Base-by-base conservation (phyloP, 2,113 vertebrate species). In the Equus przewalskii region DNA sequence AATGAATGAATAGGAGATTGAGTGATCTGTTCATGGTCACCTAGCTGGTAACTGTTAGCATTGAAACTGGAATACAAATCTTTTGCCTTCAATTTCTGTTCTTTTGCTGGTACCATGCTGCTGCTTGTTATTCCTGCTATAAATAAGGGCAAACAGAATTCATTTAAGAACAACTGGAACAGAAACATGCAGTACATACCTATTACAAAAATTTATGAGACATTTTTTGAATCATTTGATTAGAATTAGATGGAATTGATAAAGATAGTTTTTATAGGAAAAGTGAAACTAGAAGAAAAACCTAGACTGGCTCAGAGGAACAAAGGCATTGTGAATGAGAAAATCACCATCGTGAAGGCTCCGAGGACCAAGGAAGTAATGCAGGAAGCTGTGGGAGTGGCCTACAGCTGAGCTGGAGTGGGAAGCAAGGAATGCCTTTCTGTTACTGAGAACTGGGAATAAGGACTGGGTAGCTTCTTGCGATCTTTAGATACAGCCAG, bases 251-350 rank as follows among this genome's bases (percentile, higher is more conserved):
- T 56, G 6, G 41, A 76, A 94, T 73, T 36, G 80, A 60, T 70
- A 89, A 49, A 72, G 46, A 54, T 24, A 30, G 46, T 60, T 73
- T 94, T 94, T 90, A 84, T 33, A 83, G 62, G 54, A 65, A 73
- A 91, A 81, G 26, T 79, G 49, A 51, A 92, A 56, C 19, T 56
- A 86, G 36, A 72, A 75, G 49, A 82, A 96, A 93, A 96, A 12
- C 13, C 70, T 90, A 24, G 44, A 44, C 21, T n/a, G 14, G 3
- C 93, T 85, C 54, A 83, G 33, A 81, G 76, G 73, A 83, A 75
- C 30, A 84, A 65, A 93, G 10, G 22, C 64, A 51, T 75, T 24
- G 3, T 56, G 67, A 51, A 54, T 69, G n/a, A 87, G 65, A 70
- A 58, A 96, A 70, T 26, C 14, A 54, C 21, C 49, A 54, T 60